Conservation (phyloP, 2,113 vertebrate genomes). For the Corynorhinus townsendii region DNA sequence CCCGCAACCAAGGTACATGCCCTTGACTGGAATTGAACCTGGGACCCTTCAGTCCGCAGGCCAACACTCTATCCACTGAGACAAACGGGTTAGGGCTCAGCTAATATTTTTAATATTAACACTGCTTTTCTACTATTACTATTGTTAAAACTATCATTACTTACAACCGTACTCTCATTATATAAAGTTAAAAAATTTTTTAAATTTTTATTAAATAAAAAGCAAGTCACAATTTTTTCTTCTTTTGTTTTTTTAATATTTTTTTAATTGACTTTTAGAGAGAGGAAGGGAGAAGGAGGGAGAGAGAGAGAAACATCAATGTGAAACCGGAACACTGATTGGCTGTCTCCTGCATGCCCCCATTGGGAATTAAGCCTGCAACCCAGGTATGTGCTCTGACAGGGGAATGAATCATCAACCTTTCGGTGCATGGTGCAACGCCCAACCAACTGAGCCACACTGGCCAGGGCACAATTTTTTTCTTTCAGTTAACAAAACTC, state of each 20-base stretch:
- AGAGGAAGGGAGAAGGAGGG: no score
- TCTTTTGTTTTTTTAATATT: background rate
- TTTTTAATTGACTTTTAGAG: no score
- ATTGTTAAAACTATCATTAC: background rate
- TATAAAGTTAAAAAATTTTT: background rate
- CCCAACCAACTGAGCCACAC: no score
- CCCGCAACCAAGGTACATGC: background rate
- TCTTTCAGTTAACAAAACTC: background rate
- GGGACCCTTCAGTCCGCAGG: background rate
- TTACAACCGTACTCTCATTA: background rate
- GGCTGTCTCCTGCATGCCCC: no score
- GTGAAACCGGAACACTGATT: no score
- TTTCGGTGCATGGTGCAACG: no score
- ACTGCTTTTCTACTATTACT: background rate
- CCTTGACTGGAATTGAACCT: background rate
- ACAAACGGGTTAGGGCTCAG: background rate
- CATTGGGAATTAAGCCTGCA: no score
- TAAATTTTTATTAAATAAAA: slow-evolving; percentile 15
- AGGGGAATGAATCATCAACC: no score
- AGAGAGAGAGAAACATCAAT: no score
- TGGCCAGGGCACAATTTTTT: background rate
- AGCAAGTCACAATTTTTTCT: background rate
- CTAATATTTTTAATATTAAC: background rate
- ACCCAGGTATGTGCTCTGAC: no score
- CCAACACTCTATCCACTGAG: background rate